Base-by-base conservation (phyloP, 53 echinoderm and acorn worm genomes). In the Patiria pectinifera region DNA sequence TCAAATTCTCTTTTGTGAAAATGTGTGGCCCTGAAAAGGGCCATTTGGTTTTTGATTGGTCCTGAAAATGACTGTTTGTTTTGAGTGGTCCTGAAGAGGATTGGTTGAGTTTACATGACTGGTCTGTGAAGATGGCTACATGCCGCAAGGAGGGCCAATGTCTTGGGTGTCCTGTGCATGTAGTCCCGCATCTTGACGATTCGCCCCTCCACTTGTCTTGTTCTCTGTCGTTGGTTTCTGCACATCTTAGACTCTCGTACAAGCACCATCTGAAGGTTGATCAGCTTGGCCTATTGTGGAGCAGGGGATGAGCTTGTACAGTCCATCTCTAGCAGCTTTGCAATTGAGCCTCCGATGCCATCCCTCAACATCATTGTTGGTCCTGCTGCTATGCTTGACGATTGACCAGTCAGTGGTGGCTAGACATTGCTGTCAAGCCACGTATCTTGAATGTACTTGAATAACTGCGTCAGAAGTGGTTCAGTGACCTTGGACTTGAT, bases 181-280 rank as follows among this genome's bases (percentile, higher is more conserved):
- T 35, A 35, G 35, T 35, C 35, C 35, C 0, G 35, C 35, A 35
- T 35, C 35, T 35, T 35, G 35, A 35, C 35, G 35, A 35, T 35
- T 35, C 35, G 59, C 23, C 87, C 93, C 35, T 89, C 89, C 5
- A 83, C 9, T 16, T 74, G 59, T 58, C 77, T 46, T 72, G 80
- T 75, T 13, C 21, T 53, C 62, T 63, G 71, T 45, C 93, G 59
- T 18, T 94, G 94, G 81, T 94, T 62, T 6, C 82, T 53, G 47
- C 89, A 83, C 45, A 93, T 23, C 84, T 89, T 93, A 16, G 71
- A 26, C 48, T 93, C 89, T 43, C 70, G 4, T 9, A 94, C 91
- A 3, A 91, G 78, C 6, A 3, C 23, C 78, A 85, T 21, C 78
- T 93, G 91, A 1, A 93, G 1, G 60, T 23, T 61, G 19, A 91